Conservation (phyloP, 2,888 invertebrate genomes). For the Pollenia angustigena region DNA sequence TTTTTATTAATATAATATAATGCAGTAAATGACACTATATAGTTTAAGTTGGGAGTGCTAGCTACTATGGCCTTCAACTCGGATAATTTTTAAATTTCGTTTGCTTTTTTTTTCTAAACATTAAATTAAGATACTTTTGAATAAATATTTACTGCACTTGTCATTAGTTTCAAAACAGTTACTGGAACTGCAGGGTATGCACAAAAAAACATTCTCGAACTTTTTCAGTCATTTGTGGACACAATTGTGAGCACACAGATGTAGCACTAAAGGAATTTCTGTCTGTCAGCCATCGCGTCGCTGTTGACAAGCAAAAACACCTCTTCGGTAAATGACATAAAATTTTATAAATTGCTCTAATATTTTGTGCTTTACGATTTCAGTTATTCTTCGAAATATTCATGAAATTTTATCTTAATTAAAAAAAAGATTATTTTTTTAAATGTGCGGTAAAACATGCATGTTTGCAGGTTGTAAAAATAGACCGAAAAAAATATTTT, state of each 20-base stretch:
- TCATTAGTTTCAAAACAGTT: too few relatives aligned
- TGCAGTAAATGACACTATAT: too few relatives aligned
- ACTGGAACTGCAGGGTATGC: too few relatives aligned
- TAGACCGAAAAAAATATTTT: background rate
- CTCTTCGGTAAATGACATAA: constrained; percentile 16
- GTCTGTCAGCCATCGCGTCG: background rate
- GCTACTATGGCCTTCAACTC: too few relatives aligned
- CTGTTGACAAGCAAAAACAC: constrained; percentile 20
- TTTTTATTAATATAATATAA: too few relatives aligned
- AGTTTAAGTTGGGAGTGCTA: too few relatives aligned
- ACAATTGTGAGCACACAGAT: too few relatives aligned
- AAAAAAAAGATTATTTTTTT: background rate
- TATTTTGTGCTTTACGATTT: constrained; percentile 10
- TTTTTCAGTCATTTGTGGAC: background rate
- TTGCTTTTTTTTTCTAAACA: too few relatives aligned
- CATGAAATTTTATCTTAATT: constrained; percentile 21
- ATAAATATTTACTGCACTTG: too few relatives aligned
- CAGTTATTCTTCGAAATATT: background rate
- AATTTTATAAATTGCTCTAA: constrained; percentile 36
- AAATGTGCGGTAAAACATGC: background rate
- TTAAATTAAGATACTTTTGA: too few relatives aligned
- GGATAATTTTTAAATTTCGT: too few relatives aligned
- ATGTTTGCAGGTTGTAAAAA: constrained; percentile 20
- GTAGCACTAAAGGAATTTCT: background rate
- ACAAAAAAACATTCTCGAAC: background rate